Conservation (phyloP, 53 echinoderm and acorn worm genomes). For the Apostichopus leukothele region DNA sequence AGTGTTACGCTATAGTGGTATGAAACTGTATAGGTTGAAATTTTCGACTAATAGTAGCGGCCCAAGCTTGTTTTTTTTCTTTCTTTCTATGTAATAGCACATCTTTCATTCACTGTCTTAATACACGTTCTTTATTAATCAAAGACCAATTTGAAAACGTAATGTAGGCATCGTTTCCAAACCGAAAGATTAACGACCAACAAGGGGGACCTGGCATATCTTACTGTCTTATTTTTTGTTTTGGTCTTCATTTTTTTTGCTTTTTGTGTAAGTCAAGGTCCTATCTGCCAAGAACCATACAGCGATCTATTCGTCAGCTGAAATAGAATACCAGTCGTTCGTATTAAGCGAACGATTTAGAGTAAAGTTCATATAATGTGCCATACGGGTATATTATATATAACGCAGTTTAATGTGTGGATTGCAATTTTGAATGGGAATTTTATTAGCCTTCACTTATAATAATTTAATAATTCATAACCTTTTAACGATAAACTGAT, state of each 20-base stretch:
- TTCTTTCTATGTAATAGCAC: neutral
- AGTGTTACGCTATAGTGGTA: slow-evolving; percentile 10
- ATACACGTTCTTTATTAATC: slow-evolving; percentile 1
- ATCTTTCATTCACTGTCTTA: too few species aligned
- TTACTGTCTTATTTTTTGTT: neutral
- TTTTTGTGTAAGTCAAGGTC: slow-evolving; percentile 9
- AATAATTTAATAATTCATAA: too few species aligned
- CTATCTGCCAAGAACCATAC: slow-evolving; percentile 26
- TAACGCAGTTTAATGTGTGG: neutral
- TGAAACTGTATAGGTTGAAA: neutral
- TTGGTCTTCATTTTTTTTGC: neutral
- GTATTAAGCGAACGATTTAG: slow-evolving; percentile 14
- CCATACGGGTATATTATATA: neutral
- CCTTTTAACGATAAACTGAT: too few species aligned
- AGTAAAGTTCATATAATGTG: slow-evolving; percentile 24
- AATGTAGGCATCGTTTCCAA: slow-evolving; percentile 5
- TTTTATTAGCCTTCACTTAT: too few species aligned
- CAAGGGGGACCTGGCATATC: neutral
- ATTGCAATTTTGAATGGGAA: neutral
- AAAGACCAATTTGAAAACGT: slow-evolving; percentile 40
- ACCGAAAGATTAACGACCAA: slow-evolving; percentile 24
- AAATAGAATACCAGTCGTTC: slow-evolving; percentile 23
- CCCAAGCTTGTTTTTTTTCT: neutral
- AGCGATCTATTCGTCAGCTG: slow-evolving; percentile 30
- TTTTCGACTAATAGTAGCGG: neutral